Conservation (phyloP, 2,888 invertebrate genomes). For the Cryptocheilus praepositus region DNA sequence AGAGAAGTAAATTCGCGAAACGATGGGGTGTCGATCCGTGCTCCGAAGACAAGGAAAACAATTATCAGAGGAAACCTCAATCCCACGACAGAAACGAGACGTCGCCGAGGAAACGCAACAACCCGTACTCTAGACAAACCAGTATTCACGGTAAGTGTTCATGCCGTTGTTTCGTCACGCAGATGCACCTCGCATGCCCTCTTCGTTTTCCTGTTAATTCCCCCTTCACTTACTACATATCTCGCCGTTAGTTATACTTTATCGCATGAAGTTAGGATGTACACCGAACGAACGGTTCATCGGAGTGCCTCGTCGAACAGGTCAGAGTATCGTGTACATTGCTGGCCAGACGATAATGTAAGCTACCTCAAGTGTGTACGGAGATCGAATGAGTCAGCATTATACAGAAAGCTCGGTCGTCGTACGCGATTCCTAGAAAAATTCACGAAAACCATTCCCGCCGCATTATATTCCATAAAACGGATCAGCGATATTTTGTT, state of each 20-base stretch:
- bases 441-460: background rate
- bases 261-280: too few relatives aligned
- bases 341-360: background rate
- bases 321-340: too few relatives aligned
- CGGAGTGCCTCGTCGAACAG: too few relatives aligned
- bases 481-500: too few relatives aligned
- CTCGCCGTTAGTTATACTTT: too few relatives aligned
- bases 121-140: slow-evolving; percentile 68
- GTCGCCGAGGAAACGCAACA: slow-evolving; percentile 62
- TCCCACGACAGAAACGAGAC: slow-evolving; percentile 56
- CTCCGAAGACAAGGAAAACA: slow-evolving; percentile 70
- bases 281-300: too few relatives aligned
- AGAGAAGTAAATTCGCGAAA: slow-evolving; percentile 78
- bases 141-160: slow-evolving; percentile 68
- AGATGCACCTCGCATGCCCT: slow-evolving; percentile 1
- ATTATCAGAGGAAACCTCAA: slow-evolving; percentile 47
- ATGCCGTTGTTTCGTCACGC: slow-evolving; percentile 7
- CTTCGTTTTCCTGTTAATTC: too few relatives aligned
- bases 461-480: background rate
- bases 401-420: background rate
- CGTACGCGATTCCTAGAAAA: background rate
- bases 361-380: slow-evolving; percentile 9
- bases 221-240: too few relatives aligned
- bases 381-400: slow-evolving; percentile 3
- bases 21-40: slow-evolving; percentile 79